A percentile compares a stretch with the other conserved stretches of the same genome.
These are phyloP conservation scores for Cistogaster globosa DNA, from an alignment of 2,888 invertebrate species.

Conservation along the genomic window DNA sequence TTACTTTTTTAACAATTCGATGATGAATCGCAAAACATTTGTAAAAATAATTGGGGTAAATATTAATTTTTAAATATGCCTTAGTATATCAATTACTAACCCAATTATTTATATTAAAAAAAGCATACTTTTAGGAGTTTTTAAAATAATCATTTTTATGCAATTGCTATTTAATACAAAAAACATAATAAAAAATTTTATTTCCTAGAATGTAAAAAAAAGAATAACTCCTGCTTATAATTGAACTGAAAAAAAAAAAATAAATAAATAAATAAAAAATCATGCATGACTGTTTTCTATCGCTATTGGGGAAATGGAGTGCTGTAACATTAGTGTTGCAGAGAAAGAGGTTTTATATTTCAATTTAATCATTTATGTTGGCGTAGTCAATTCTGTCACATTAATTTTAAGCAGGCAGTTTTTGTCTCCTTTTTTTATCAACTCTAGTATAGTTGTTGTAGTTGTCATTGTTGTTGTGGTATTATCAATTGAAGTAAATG, in stretches of 20 bases:
- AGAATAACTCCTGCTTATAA: not conserved
- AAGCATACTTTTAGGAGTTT: conserved; percentile 54
- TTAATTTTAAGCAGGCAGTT: conserved; percentile 60
- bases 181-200: conserved; percentile 2
- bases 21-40: not conserved
- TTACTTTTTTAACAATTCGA: not conserved
- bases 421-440: conserved; percentile 44
- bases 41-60: conserved; percentile 41
- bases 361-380: conserved; percentile 60
- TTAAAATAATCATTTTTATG: not conserved
- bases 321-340: not conserved
- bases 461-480: conserved; percentile 26
- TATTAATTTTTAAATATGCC: conserved; percentile 48
- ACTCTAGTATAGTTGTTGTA: conserved; percentile 26
- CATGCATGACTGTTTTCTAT: not conserved
- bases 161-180: not conserved
- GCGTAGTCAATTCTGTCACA: conserved; percentile 51
- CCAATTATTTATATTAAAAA: conserved; percentile 66
- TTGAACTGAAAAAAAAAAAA: not conserved
- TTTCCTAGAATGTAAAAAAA: not conserved
- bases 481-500: conserved; percentile 35
- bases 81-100: conserved; percentile 72
- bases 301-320: not conserved
- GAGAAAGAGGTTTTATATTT: conserved; percentile 35
- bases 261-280: not conserved